Conservation (phyloP, 1,140 invertebrate species). For the Ectropis grisescens region DNA sequence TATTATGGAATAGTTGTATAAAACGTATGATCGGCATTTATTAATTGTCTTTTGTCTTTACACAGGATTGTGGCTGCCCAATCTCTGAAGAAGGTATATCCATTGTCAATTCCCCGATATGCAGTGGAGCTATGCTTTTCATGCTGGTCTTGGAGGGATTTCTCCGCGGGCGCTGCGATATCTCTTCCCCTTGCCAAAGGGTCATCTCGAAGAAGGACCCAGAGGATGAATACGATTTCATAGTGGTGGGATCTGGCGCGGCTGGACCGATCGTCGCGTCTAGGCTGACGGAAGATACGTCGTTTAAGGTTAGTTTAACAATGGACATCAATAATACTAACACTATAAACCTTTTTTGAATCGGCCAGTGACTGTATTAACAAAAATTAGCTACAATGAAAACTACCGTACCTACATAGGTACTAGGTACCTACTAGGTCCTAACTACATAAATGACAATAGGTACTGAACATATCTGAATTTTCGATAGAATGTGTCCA, state of each 20-base stretch:
- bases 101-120: conserved; percentile 74
- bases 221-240: conserved; percentile 24
- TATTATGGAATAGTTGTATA: too few relatives aligned
- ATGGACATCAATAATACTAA: too few relatives aligned
- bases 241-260: conserved; percentile 33
- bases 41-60: neutral
- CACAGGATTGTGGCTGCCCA: conserved; percentile 75
- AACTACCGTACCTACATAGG: too few relatives aligned
- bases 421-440: too few relatives aligned
- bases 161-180: conserved; percentile 80
- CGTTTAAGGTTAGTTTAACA: conserved; percentile 21
- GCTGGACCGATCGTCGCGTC: conserved; percentile 34
- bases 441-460: too few relatives aligned
- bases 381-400: too few relatives aligned
- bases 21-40: too few relatives aligned
- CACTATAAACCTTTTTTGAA: too few relatives aligned
- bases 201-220: conserved; percentile 10
- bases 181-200: conserved; percentile 42
- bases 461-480: too few relatives aligned
- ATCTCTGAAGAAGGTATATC: conserved; percentile 76
- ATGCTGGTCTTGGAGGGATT: conserved; percentile 84
- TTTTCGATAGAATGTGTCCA: too few relatives aligned
- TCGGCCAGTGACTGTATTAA: too few relatives aligned
- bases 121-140: conserved; percentile 81
- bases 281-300: conserved; percentile 21